Base-by-base conservation (phyloP, 2,888 invertebrate genomes). In the Drosophila gaucha region DNA sequence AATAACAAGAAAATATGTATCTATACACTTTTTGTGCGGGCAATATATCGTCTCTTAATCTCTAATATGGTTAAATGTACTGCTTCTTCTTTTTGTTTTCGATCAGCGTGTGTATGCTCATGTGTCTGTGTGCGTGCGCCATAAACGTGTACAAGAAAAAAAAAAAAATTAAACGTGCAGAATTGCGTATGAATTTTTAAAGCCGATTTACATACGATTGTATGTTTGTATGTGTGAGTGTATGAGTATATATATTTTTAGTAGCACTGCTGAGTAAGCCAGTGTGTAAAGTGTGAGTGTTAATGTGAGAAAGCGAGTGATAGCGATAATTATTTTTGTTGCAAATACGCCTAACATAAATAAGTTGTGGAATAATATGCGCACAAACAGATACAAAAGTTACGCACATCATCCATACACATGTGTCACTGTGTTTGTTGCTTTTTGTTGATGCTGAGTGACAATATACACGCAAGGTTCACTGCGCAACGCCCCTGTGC, bases 111-210 rank as follows among this genome's bases (percentile, higher is more conserved):
- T 72, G 55, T 63, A 55, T 67, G 75, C 49, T 60, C 26, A 44
- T 77, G 41, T 26, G 36, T 36, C 26, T 49, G 24, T 41, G 69
- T 67, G 66, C 62, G 70, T 80, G 67, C 60, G 74, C 71, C 71
- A 85, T 80, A 80, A 80, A 80, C 80, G 80, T 80, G 80, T 85
- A 78, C 85, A 78, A 68, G 59, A 78, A 76, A 84, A 78, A 79
- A n/a, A 79, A 76, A 46, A 46, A 44, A 44, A 72, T 78, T 72
- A 82, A 80, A 85, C 80, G 80, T 80, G 80, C 80, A 72, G 79
- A 80, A 85, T 82, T 84, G 80, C 72, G 59, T 65, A 67, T 85
- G 64, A 85, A 69, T 74, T 82, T 76, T 80, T 82, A 80, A 85
- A 85, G 82, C 67, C 75, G 64, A 85, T 71, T 75, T 72, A 69